Conservation (phyloP, 2,888 invertebrate species). For the Tiliacea aurago region DNA sequence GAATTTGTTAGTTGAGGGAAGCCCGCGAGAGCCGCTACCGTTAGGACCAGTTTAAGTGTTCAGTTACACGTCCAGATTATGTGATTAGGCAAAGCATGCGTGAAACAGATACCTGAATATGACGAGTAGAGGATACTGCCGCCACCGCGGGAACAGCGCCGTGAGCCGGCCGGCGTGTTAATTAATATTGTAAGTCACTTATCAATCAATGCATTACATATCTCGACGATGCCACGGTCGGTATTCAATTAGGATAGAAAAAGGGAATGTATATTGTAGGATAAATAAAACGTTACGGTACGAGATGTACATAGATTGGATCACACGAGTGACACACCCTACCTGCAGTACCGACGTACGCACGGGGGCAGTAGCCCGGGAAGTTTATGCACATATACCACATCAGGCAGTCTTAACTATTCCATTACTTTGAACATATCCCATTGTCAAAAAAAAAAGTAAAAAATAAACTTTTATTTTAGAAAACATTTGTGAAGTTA, state of each 20-base stretch:
- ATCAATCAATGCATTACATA: constrained; percentile 75
- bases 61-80: constrained; percentile 88
- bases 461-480: constrained; percentile 76
- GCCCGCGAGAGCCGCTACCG: constrained; percentile 75
- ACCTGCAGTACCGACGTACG: constrained; percentile 16
- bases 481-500: constrained; percentile 82
- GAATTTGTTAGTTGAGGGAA: constrained; percentile 76
- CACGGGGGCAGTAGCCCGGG: constrained; percentile 9
- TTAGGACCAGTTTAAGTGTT: constrained; percentile 88
- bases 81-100: constrained; percentile 88
- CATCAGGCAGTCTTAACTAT: constrained; percentile 64
- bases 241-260: constrained; percentile 73
- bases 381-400: constrained; percentile 58
- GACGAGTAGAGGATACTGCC: constrained; percentile 69
- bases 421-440: constrained; percentile 76
- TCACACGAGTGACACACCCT: constrained; percentile 31
- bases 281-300: constrained; percentile 59
- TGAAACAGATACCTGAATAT: constrained; percentile 85
- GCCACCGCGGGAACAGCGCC: constrained; percentile 55
- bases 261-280: constrained; percentile 69
- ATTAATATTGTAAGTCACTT: constrained; percentile 71
- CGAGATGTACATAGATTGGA: constrained; percentile 58
- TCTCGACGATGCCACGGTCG: constrained; percentile 76
- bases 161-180: constrained; percentile 66
- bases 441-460: constrained; percentile 72